Conservation (phyloP, 1,140 invertebrate genomes). For the Planococcus citri region DNA sequence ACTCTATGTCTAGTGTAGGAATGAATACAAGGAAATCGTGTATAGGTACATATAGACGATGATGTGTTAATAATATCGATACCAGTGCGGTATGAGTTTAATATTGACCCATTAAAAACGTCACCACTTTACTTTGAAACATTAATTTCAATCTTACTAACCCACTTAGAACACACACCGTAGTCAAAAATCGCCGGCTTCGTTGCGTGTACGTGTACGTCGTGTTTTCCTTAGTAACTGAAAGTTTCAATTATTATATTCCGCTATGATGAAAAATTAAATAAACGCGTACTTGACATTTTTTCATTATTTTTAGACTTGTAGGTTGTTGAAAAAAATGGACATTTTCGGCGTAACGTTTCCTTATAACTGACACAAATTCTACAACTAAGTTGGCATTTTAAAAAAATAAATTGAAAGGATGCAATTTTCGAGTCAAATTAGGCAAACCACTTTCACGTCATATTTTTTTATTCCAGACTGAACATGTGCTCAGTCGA, state of each 20-base stretch:
- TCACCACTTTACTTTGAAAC: background rate
- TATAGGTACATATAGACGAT: too few relatives aligned
- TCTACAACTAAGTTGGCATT: too few relatives aligned
- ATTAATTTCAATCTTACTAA: slow-evolving; percentile 7
- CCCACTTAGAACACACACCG: background rate
- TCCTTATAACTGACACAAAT: too few relatives aligned
- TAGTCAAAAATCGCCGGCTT: background rate
- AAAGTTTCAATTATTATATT: background rate
- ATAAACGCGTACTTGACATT: slow-evolving; percentile 6
- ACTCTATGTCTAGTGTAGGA: too few relatives aligned
- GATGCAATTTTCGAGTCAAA: too few relatives aligned
- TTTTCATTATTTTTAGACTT: background rate
- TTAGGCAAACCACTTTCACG: too few relatives aligned
- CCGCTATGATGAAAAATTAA: background rate
- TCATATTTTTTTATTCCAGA: too few relatives aligned
- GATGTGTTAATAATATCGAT: background rate
- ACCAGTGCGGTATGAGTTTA: background rate
- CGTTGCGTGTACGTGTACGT: background rate
- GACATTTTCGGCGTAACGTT: too few relatives aligned
- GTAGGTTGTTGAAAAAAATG: too few relatives aligned
- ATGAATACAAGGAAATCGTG: background rate
- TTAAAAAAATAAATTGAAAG: too few relatives aligned
- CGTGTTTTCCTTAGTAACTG: slow-evolving; percentile 7
- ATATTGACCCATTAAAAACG: background rate
- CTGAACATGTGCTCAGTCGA: slow-evolving; percentile 41